These are phyloP conservation scores for Drosophila saltans DNA, from an alignment of 1,140 invertebrate species.

Conservation along the genomic window DNA sequence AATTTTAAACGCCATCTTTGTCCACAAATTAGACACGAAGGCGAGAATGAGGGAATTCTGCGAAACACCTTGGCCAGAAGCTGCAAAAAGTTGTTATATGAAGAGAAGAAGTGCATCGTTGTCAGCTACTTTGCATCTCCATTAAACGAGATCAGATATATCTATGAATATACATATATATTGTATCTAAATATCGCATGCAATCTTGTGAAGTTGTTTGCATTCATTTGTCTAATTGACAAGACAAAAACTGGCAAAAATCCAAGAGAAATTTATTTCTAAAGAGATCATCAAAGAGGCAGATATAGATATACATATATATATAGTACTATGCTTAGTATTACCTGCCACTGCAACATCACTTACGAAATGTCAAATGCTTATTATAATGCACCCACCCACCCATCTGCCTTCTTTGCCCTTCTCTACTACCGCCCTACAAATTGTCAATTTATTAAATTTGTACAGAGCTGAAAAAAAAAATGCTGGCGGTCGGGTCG, in stretches of 20 bases:
- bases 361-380: constrained; percentile 68
- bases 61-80: constrained; percentile 52
- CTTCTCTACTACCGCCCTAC: constrained; percentile 10
- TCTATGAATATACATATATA: constrained; percentile 19
- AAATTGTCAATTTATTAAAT: constrained; percentile 73
- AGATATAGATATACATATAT: constrained; percentile 6
- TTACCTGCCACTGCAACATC: constrained; percentile 43
- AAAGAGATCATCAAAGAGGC: constrained; percentile 72
- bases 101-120: not conserved
- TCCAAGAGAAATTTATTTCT: constrained; percentile 55
- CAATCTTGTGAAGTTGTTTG: constrained; percentile 66
- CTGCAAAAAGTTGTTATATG: not conserved
- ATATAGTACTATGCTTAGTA: constrained; percentile 27
- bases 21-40: constrained; percentile 35
- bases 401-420: not conserved
- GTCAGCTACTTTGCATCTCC: constrained; percentile 5
- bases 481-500: constrained; percentile 27
- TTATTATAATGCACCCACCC: constrained; percentile 49
- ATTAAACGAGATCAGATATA: constrained; percentile 15
- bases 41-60: constrained; percentile 67
- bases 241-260: constrained; percentile 72
- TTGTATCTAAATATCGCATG: constrained; percentile 58
- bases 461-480: constrained; percentile 26
- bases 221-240: constrained; percentile 64
- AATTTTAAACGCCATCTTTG: constrained; percentile 68